Base-by-base conservation (phyloP, 2,888 invertebrate genomes). In the Charanyca ferruginea region DNA sequence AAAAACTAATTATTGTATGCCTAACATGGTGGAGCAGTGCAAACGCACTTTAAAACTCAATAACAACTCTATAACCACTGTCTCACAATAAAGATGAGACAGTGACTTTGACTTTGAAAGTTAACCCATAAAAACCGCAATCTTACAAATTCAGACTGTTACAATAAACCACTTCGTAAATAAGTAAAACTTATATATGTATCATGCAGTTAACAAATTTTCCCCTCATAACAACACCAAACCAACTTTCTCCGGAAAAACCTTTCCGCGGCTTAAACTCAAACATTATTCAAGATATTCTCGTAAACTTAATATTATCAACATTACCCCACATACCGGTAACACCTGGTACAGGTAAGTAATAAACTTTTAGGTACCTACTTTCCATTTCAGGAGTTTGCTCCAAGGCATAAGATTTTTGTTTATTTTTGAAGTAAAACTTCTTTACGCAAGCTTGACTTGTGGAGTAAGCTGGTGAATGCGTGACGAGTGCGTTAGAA, bases 301-400 rank as follows among this genome's bases (percentile, higher is more conserved):
- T 28, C 45, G 7, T 48, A 38, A 55, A 70, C 48, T 66, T 76
- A 66, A 76, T 76, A 76, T 66, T 60, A 66, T 57, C 22, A 66
- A 49, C 61, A 76, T 75, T 63, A 63, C 54, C 62, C 44, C 44
- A 41, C 54, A 41, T 60, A 58, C 42, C 42, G 7, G 70, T 41
- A 54, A 42, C 74, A 74, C 70, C 76, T 76, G 75, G 55, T 66
- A 42, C 76, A 1, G 54, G 42, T 52, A 71, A 71, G 71, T 76
- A 66, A 71, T 71, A 65, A 62, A 66, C 71, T 66, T 70, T 73
- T 62, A 63, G 18, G 55, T 66, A 63, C 48, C 48, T 55, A 8
- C 62, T 59, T 48, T 45, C 47, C 48, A 62, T 76, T 65, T 62
- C 0, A 32, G 16, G 23, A 9, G 32, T 22, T 18, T n/a, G 61